Evolutionary conservation across 1,140 invertebrate genomes (phyloP), one percentile per base, ranked within the genome.

Genomic region (Drosophila bocqueti): DNA sequence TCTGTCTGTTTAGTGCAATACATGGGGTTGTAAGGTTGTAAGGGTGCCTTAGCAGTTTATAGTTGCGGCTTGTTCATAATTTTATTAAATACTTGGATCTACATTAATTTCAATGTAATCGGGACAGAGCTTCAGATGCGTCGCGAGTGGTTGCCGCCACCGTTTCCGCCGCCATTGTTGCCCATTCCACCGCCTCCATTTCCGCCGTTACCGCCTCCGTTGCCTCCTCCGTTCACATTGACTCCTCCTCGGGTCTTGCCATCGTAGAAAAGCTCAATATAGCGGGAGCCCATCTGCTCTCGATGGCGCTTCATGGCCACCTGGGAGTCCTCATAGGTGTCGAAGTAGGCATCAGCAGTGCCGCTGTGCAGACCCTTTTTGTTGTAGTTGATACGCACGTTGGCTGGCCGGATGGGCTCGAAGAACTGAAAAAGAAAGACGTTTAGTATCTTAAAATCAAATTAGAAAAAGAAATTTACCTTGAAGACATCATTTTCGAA

Each of bases 301-400:
- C 96, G 95, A 87, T 98, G 96, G 86, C 96, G 95, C 78, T 96
- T 96, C 74, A 97, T 94, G 59, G 97, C 97, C 76, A 94, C 93
- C 64, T 96, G 95, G 24, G 97, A 94, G 93, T 98, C 97, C 38
- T 96, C 96, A 55, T 96, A 95, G 68, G 95, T 95, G 42, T 95
- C 95, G 92, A 98, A 95, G 93, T 98, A 96, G 47, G 98, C 96
- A 84, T 97, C 98, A 36, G 97, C 97, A 93, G 98, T 98, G 15
- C 98, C 98, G 93, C 97, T 98, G 16, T 97, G 97, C 62, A 97
- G 93, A 2, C 98, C 98, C 93, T 98, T 92, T 21, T 92, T 92
- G 62, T 93, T 92, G 61, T 91, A 93, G 45, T 92, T 92, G 47
- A 93, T 84, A 31, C 91, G 83, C 57, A 93, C 91, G 73, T 91